Conservation (phyloP, 2,888 invertebrate genomes). For the Nomada ruficornis region DNA sequence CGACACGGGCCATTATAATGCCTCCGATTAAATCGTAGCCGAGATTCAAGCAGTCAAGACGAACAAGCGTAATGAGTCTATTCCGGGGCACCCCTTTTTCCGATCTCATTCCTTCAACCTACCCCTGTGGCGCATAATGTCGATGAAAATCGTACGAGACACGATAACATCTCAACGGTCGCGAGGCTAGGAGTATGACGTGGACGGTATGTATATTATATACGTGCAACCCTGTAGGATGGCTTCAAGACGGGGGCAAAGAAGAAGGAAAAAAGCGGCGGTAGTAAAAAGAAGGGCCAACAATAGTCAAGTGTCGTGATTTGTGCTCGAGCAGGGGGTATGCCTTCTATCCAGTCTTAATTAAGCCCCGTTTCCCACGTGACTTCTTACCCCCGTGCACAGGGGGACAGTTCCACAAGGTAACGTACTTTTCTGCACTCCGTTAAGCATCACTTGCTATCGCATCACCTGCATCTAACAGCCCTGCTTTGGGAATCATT, state of each 20-base stretch:
- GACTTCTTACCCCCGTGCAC: slow-evolving; percentile 68
- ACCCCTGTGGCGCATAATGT: slow-evolving; percentile 66
- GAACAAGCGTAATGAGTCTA: slow-evolving; percentile 64
- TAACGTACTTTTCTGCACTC: slow-evolving; percentile 71
- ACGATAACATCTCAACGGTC: slow-evolving; percentile 73
- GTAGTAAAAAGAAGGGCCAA: slow-evolving; percentile 68
- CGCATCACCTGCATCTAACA: slow-evolving; percentile 65
- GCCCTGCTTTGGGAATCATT: not conserved
- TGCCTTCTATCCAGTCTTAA: slow-evolving; percentile 70
- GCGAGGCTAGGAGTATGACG: slow-evolving; percentile 30
- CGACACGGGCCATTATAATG: slow-evolving; percentile 55
- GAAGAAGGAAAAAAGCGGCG: slow-evolving; percentile 46
- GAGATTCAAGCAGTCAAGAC: slow-evolving; percentile 39
- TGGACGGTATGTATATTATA: slow-evolving; percentile 23
- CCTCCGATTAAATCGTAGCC: slow-evolving; percentile 54
- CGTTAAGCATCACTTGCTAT: slow-evolving; percentile 68
- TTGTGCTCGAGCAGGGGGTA: slow-evolving; percentile 64
- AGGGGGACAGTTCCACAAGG: slow-evolving; percentile 49
- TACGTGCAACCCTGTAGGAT: slow-evolving; percentile 15
- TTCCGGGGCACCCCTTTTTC: slow-evolving; percentile 62
- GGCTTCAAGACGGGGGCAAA: slow-evolving; percentile 4
- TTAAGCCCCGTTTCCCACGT: slow-evolving; percentile 73
- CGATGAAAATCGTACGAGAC: slow-evolving; percentile 63
- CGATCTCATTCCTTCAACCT: slow-evolving; percentile 47
- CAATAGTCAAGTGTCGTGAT: slow-evolving; percentile 74